A percentile compares a stretch with the other conserved stretches of the same genome.
phyloP scores from a whole-genome alignment of 1,140 invertebrate species.

The Drosophila pruinosa region DNA sequence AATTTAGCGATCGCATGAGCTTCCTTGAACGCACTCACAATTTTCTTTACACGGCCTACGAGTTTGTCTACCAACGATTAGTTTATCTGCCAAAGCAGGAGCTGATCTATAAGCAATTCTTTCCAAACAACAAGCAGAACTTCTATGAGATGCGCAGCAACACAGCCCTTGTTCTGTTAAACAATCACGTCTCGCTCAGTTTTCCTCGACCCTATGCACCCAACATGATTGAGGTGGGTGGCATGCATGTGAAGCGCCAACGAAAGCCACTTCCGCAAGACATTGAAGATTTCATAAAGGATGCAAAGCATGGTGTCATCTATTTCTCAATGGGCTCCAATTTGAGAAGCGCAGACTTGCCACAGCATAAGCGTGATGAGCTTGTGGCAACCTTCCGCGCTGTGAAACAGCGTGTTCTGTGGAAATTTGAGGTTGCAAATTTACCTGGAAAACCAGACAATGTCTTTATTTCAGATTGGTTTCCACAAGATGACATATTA shows the following conservation, averaged over 20 bases:
- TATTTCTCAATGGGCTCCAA: slow-evolving; percentile 87
- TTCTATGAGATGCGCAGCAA: slow-evolving; percentile 77
- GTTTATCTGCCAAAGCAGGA: slow-evolving; percentile 70
- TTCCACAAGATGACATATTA: slow-evolving; percentile 88
- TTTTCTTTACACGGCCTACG: slow-evolving; percentile 42
- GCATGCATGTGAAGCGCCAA: slow-evolving; percentile 83
- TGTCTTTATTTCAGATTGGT: slow-evolving; percentile 86
- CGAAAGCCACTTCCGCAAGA: slow-evolving; percentile 78
- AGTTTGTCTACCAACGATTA: slow-evolving; percentile 33
- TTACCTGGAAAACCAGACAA: slow-evolving; percentile 85
- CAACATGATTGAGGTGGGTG: slow-evolving; percentile 85
- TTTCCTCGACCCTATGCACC: slow-evolving; percentile 83
- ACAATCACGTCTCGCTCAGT: slow-evolving; percentile 84
- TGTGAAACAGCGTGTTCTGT: slow-evolving; percentile 86
- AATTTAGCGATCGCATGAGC: slow-evolving; percentile 80
- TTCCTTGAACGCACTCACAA: slow-evolving; percentile 83
- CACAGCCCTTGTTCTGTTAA: slow-evolving; percentile 84
- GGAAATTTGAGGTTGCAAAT: slow-evolving; percentile 87
- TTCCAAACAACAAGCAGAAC: slow-evolving; percentile 60
- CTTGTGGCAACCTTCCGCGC: slow-evolving; percentile 84
- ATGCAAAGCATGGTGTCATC: slow-evolving; percentile 85
- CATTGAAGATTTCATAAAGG: slow-evolving; percentile 84
- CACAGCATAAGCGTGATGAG: slow-evolving; percentile 82
- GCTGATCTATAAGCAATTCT: slow-evolving; percentile 75
- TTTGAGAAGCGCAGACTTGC: slow-evolving; percentile 84